phyloP scores from a whole-genome alignment of 2,797 vertebrate genomes.

The Anguilla anguilla region DNA sequence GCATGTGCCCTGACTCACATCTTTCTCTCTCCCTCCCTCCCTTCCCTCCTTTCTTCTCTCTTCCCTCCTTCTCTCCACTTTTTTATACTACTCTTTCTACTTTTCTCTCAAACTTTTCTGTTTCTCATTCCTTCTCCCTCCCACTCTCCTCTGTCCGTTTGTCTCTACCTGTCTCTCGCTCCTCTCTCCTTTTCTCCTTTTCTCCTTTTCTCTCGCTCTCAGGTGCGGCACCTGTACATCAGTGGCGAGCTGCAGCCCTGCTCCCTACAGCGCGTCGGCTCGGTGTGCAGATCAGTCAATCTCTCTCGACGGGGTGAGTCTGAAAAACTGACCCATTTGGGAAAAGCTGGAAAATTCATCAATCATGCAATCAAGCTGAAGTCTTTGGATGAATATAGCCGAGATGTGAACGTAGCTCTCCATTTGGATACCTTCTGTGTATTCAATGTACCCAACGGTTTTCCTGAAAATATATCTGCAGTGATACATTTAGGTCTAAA shows the following conservation, averaged over 20 bases:
- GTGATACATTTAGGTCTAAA: background rate
- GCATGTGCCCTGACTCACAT: background rate
- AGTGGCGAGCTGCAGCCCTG: conserved; percentile 78
- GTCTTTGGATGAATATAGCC: background rate
- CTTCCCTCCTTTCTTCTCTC: background rate
- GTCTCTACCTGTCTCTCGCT: background rate
- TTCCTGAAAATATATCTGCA: background rate
- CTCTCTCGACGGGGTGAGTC: conserved; percentile 80
- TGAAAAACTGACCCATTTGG: background rate
- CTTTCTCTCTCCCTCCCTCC: background rate
- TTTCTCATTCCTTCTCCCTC: background rate
- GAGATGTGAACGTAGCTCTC: background rate
- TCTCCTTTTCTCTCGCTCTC: background rate
- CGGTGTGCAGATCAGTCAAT: conserved; percentile 83
- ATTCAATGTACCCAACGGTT: background rate
- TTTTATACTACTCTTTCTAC: background rate
- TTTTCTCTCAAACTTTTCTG: background rate
- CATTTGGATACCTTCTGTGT: background rate
- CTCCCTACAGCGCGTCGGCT: conserved; percentile 47
- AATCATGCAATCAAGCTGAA: background rate
- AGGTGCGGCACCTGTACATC: conserved; percentile 91
- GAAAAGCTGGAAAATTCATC: background rate
- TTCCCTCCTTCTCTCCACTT: background rate
- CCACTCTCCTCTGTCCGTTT: background rate
- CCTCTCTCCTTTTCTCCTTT: conserved; percentile 12